Evolutionary conservation across 2,113 vertebrate genomes (phyloP).

Genomic region (Notothenia rossii): DNA sequence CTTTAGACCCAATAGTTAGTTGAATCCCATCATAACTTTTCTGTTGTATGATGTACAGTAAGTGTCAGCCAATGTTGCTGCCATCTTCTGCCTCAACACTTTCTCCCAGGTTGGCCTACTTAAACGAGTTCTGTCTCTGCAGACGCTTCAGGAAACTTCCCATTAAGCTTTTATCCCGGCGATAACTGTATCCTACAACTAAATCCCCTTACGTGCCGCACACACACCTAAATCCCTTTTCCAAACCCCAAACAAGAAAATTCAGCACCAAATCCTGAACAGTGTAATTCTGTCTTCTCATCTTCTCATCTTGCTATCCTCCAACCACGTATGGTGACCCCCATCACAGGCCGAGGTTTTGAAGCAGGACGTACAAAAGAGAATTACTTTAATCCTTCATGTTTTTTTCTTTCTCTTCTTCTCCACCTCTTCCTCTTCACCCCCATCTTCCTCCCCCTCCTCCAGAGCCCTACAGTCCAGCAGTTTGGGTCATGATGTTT

Average conservation of each 20-base stretch:
- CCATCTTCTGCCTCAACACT: slow-evolving; percentile 11
- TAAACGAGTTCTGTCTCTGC: slow-evolving; percentile 57
- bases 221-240: slow-evolving; percentile 63
- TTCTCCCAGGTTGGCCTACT: slow-evolving; percentile 69
- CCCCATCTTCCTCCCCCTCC: slow-evolving; percentile 11
- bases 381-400: slow-evolving; percentile 32
- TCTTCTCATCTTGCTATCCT: slow-evolving; percentile 37
- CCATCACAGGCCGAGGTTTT: slow-evolving; percentile 30
- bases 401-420: slow-evolving; percentile 25
- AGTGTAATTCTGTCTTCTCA: slow-evolving; percentile 25
- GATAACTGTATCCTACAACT: slow-evolving; percentile 61
- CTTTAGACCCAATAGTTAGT: neutral
- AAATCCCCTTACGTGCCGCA: slow-evolving; percentile 57
- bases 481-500: slow-evolving; percentile 97
- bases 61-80: neutral
- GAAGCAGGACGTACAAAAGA: slow-evolving; percentile 37
- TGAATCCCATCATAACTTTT: slow-evolving; percentile 9
- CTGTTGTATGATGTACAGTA: slow-evolving; percentile 4
- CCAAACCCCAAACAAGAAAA: slow-evolving; percentile 53
- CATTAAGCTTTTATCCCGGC: slow-evolving; percentile 69
- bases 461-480: slow-evolving; percentile 87
- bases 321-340: slow-evolving; percentile 28
- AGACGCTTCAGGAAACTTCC: slow-evolving; percentile 67
- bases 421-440: neutral
- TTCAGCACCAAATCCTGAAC: slow-evolving; percentile 46